Base-by-base conservation (phyloP, 2,113 vertebrate genomes). In the Silurus meridionalis region DNA sequence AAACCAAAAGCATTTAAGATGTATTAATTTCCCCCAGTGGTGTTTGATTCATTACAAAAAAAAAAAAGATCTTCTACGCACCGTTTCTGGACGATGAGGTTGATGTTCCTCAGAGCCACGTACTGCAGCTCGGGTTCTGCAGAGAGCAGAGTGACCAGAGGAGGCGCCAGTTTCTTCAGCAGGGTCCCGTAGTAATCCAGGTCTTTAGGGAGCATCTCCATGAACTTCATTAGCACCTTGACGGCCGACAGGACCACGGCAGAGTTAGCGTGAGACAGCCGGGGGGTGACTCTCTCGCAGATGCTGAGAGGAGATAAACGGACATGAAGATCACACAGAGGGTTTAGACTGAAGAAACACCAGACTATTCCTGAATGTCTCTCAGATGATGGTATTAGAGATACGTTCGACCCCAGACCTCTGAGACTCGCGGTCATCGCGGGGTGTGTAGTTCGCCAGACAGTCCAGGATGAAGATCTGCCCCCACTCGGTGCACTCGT, bases 401-500 rank as follows among this genome's bases (percentile, higher is more conserved):
- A 4, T 75, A 8, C 52, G 48, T 53, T 21, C 57, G 72, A 77
- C n/a, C 28, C 60, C 60, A 89, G 74, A 99, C 98, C 98, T 99
- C 92, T 99, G 98, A 74, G 98, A 98, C 91, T 99, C 98, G 0
- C 97, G 96, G 91, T 99, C 98, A 10, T 99, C 98, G 60, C 98
- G 97, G 64, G 98, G 98, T 4, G 95, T 97, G 91, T 99, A 99
- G 94, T 98, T 99, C 19, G 98, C 98, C 94, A 99, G 94, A 89
- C 98, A 99, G 93, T 99, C 98, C 21, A 99, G 95, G 91, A 99
- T 99, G 92, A 99, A 99, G 93, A 99, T 99, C 96, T 99, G 98
- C 23, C 98, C 98, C 98, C 98, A 99, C 92, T 99, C 98, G 0
- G 98, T 99, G 86, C 98, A 99, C 91, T 99, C 98, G 0, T 99